A percentile compares a stretch with the other conserved stretches of the same genome.
phyloP scores from a whole-genome alignment of 2,113 vertebrate species.

The Peromyscus maniculatus region DNA sequence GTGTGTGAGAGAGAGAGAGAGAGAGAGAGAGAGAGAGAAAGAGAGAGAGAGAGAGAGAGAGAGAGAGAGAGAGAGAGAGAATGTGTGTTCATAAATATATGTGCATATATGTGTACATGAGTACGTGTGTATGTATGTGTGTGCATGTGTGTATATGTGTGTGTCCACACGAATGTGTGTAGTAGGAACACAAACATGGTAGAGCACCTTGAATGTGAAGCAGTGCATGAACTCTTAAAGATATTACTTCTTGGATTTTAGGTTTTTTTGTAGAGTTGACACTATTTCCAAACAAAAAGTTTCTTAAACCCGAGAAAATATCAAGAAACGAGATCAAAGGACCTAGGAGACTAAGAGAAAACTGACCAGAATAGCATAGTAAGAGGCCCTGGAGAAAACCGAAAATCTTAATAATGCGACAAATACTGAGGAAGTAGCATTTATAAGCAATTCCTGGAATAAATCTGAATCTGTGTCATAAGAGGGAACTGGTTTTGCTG shows the following conservation, averaged over 20 bases:
- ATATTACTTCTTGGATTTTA: neutral
- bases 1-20: neutral
- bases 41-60: neutral
- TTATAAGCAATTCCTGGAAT: neutral
- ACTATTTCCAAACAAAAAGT: neutral
- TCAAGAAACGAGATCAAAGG: neutral
- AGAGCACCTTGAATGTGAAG: neutral
- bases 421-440: slow-evolving; percentile 22
- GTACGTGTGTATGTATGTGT: neutral
- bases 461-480: neutral
- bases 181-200: neutral
- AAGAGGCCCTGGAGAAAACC: neutral
- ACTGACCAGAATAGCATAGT: neutral
- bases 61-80: neutral
- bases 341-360: neutral
- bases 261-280: neutral
- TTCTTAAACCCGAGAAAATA: neutral
- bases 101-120: neutral
- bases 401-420: neutral
- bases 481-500: neutral
- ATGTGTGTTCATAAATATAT: neutral
- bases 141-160: neutral
- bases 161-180: neutral
- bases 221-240: neutral
- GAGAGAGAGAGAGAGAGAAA: neutral